These are phyloP conservation scores for Notoglanidium macrostoma DNA, from an alignment of 2,797 vertebrate genomes.

Conservation along the genomic window DNA sequence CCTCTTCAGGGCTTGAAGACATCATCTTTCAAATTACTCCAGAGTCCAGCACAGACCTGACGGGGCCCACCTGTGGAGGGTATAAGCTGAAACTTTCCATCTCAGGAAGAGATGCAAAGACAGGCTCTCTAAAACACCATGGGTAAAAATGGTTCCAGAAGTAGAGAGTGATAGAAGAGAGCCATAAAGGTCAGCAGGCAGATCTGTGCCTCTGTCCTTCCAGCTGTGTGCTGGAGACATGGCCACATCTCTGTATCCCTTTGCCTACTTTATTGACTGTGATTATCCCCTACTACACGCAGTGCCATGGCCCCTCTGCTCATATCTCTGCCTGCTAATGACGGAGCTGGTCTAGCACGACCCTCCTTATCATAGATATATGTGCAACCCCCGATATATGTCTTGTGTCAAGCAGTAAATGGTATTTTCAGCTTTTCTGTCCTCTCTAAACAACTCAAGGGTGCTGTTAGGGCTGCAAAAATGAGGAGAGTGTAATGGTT, in stretches of 20 bases:
- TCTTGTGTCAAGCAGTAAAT: conserved; percentile 55
- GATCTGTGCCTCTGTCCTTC: conserved; percentile 52
- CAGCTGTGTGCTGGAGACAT: conserved; percentile 24
- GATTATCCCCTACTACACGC: conserved; percentile 46
- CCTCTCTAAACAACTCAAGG: conserved; percentile 49
- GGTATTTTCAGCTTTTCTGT: conserved; percentile 48
- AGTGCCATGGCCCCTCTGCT: neutral
- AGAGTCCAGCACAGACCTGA: conserved; percentile 16
- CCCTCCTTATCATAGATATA: conserved; percentile 39
- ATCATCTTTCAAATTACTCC: neutral
- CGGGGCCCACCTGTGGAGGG: neutral
- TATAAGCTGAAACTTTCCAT: conserved; percentile 32
- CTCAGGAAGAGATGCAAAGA: conserved; percentile 25
- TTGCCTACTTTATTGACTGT: conserved; percentile 69
- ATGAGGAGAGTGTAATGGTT: conserved; percentile 56
- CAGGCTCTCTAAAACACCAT: conserved; percentile 72
- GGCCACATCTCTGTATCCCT: conserved; percentile 64
- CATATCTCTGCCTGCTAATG: conserved; percentile 46
- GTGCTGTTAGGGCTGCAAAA: conserved; percentile 46
- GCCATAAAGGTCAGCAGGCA: conserved; percentile 75
- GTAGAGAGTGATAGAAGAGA: conserved; percentile 71
- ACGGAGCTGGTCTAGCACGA: conserved; percentile 1
- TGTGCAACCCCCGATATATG: conserved; percentile 43
- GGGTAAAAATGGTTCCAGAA: conserved; percentile 66
- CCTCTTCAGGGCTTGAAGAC: conserved; percentile 28